Percentiles rank a stretch among this genome's conserved stretches.
phyloP scores from a whole-genome alignment of 2,113 vertebrate species.

The Lycocorax pyrrhopterus region DNA sequence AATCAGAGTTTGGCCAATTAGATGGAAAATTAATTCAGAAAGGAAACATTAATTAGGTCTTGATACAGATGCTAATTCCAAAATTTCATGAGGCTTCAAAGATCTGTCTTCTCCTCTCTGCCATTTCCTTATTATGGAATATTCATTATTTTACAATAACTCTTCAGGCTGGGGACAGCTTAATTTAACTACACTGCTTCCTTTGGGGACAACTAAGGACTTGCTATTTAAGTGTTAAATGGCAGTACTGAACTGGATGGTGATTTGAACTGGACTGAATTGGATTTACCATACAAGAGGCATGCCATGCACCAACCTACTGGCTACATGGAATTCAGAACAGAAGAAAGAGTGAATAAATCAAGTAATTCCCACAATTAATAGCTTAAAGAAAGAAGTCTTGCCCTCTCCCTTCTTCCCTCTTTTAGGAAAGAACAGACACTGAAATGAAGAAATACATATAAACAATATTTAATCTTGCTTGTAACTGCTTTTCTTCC shows the following conservation, averaged over 20 bases:
- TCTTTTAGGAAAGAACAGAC: neutral
- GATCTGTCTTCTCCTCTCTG: neutral
- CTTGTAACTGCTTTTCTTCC: neutral
- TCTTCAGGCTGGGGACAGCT: neutral
- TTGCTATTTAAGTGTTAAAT: neutral
- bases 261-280: neutral
- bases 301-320: neutral
- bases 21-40: slow-evolving; percentile 29
- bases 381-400: neutral
- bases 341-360: neutral
- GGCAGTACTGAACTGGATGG: neutral
- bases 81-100: neutral
- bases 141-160: slow-evolving; percentile 14
- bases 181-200: slow-evolving; percentile 8
- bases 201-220: neutral
- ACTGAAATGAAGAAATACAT: neutral
- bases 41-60: slow-evolving; percentile 32
- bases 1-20: slow-evolving; percentile 44
- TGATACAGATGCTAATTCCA: neutral
- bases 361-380: neutral
- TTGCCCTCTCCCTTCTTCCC: neutral
- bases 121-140: slow-evolving; percentile 19
- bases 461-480: neutral
- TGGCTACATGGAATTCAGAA: neutral
- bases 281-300: neutral